These are phyloP conservation scores for Mastigias papua DNA, from an alignment of 30 jellyfish, hydroid and myxozoan species.

Conservation along the genomic window DNA sequence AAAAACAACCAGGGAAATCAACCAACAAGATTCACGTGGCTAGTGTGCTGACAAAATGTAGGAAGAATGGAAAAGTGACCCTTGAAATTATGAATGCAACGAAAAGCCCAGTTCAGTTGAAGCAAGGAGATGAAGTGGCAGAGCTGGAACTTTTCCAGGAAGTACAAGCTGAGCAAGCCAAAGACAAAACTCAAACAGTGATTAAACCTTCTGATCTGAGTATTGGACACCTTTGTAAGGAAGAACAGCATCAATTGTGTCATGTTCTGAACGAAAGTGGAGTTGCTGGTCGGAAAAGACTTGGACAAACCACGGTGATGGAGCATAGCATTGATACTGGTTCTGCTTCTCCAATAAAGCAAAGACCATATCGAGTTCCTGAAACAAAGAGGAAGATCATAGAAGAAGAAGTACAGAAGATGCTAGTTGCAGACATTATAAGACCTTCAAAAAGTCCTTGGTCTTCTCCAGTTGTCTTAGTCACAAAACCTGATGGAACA, in stretches of 20 bases:
- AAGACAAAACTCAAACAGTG: not conserved
- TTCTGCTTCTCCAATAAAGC: slow-evolving; percentile 59
- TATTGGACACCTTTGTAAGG: slow-evolving; percentile 7
- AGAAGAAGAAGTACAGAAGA: slow-evolving; percentile 63
- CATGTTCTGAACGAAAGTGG: slow-evolving; percentile 2
- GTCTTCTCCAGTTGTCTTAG: slow-evolving; percentile 64
- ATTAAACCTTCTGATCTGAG: slow-evolving; percentile 6
- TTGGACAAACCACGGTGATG: slow-evolving; percentile 15
- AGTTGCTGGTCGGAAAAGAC: slow-evolving; percentile 17
- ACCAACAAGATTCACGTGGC: slow-evolving; percentile 24
- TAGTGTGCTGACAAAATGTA: slow-evolving; percentile 22
- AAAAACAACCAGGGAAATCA: too few relatives aligned
- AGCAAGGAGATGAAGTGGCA: slow-evolving; percentile 36
- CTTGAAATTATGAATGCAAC: slow-evolving; percentile 18
- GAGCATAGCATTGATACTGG: slow-evolving; percentile 20
- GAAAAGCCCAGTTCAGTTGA: slow-evolving; percentile 12
- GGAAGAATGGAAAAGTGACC: not conserved
- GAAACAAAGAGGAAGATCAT: slow-evolving; percentile 38
- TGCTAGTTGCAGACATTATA: slow-evolving; percentile 65
- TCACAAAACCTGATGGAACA: slow-evolving; percentile 66
- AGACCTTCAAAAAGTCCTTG: slow-evolving; percentile 76
- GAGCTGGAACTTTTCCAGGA: slow-evolving; percentile 19
- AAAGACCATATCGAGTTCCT: slow-evolving; percentile 81
- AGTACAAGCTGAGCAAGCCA: slow-evolving; percentile 10
- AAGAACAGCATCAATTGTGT: slow-evolving; percentile 18